Percentiles rank a stretch among this genome's conserved stretches.
phyloP scores from a whole-genome alignment of 1,140 invertebrate species.

The Leptinotarsa defecta region DNA sequence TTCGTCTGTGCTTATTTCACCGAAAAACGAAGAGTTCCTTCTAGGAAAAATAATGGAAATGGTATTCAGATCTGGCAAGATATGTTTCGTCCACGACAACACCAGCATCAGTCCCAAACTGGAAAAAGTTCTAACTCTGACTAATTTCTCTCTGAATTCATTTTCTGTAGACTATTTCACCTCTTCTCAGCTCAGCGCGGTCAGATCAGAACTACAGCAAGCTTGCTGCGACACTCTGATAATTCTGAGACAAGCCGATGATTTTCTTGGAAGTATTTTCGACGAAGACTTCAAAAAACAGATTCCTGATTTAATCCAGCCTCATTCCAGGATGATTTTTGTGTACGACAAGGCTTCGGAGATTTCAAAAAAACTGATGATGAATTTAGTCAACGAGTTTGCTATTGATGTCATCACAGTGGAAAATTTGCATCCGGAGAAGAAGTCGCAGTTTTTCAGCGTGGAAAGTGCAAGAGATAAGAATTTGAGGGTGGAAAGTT shows the following conservation, averaged over 20 bases:
- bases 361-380: neutral
- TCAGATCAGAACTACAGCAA: neutral
- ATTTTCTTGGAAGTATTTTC: neutral
- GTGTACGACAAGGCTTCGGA: neutral
- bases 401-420: neutral
- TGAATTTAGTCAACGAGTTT: neutral
- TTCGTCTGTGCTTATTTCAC: neutral
- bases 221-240: neutral
- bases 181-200: neutral
- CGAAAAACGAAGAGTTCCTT: neutral
- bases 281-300: neutral
- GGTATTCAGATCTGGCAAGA: neutral
- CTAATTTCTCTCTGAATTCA: neutral
- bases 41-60: neutral
- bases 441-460: neutral
- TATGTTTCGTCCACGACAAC: neutral
- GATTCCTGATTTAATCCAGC: neutral
- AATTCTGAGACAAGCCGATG: neutral
- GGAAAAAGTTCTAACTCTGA: neutral
- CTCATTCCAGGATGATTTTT: slow-evolving; percentile 1
- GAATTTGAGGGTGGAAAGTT: neutral
- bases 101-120: neutral
- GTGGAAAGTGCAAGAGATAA: neutral
- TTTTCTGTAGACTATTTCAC: neutral
- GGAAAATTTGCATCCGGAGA: neutral